A percentile compares a stretch with the other conserved stretches of the same genome.
These are phyloP conservation scores for Mallateleia sp. DNA, from an alignment of 2,888 invertebrate genomes.

Conservation along the genomic window DNA sequence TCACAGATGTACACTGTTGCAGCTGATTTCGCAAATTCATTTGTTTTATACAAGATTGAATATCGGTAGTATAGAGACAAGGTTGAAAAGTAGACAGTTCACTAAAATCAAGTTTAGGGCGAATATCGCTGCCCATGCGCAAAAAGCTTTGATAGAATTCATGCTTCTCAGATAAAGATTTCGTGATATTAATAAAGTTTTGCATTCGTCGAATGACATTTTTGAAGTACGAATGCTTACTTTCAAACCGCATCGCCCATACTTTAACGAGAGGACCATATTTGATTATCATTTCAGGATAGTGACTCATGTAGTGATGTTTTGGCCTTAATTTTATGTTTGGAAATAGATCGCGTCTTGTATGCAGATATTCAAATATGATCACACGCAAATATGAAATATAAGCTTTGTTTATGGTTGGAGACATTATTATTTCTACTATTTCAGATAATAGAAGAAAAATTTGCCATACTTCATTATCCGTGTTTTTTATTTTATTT, in stretches of 20 bases:
- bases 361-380: conserved; percentile 68
- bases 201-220: conserved; percentile 46
- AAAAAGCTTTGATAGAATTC: conserved; percentile 63
- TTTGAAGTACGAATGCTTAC: conserved; percentile 82
- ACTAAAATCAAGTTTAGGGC: background rate
- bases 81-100: background rate
- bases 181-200: conserved; percentile 56
- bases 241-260: conserved; percentile 81
- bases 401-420: conserved; percentile 71
- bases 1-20: background rate
- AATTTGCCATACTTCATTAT: conserved; percentile 71
- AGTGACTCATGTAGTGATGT: conserved; percentile 76
- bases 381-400: conserved; percentile 65
- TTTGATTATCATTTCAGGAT: conserved; percentile 65
- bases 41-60: background rate
- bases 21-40: background rate
- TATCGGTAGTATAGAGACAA: background rate
- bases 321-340: conserved; percentile 71
- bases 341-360: conserved; percentile 64
- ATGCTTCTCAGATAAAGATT: conserved; percentile 51
- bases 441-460: conserved; percentile 76
- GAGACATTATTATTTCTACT: conserved; percentile 76
- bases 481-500: conserved; percentile 62
- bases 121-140: background rate
- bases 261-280: conserved; percentile 78